Evolutionary conservation across 2,888 invertebrate species (phyloP).

Genomic region (Mimas tiliae): DNA sequence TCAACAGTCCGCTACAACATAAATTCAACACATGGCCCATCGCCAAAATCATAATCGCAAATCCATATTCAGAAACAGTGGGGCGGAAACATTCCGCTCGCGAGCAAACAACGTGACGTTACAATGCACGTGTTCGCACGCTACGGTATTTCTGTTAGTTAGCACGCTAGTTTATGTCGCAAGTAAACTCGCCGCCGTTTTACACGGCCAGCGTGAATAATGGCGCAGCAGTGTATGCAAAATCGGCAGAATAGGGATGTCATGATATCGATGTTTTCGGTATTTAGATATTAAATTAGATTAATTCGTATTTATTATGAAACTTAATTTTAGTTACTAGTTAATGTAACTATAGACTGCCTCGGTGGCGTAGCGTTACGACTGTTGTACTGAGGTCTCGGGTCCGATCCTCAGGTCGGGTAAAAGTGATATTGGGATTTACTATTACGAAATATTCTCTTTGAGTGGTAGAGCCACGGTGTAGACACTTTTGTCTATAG

Average conservation of each 20-base stretch:
- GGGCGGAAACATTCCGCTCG: conserved; percentile 4
- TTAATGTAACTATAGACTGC: too few relatives aligned
- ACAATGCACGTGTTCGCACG: conserved; percentile 21
- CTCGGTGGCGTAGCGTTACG: too few relatives aligned
- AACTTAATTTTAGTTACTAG: background rate
- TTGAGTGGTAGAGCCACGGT: too few relatives aligned
- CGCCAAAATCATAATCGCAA: conserved; percentile 15
- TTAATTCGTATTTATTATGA: too few relatives aligned
- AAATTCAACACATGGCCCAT: background rate
- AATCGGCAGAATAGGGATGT: conserved; percentile 11
- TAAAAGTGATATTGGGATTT: too few relatives aligned
- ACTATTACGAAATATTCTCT: too few relatives aligned
- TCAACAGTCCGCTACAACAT: background rate
- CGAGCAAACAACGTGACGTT: conserved; percentile 19
- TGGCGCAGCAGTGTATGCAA: conserved; percentile 21
- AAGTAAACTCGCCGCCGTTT: conserved; percentile 36
- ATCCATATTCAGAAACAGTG: background rate
- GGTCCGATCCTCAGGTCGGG: too few relatives aligned
- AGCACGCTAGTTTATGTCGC: conserved; percentile 35
- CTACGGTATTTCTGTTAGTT: conserved; percentile 14
- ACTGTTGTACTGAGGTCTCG: too few relatives aligned
- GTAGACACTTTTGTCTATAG: too few relatives aligned
- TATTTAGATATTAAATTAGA: background rate
- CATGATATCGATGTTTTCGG: background rate
- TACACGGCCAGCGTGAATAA: conserved; percentile 34